Evolutionary conservation across 2,113 vertebrate species (phyloP).

Genomic region (Pangasianodon hypophthalmus): DNA sequence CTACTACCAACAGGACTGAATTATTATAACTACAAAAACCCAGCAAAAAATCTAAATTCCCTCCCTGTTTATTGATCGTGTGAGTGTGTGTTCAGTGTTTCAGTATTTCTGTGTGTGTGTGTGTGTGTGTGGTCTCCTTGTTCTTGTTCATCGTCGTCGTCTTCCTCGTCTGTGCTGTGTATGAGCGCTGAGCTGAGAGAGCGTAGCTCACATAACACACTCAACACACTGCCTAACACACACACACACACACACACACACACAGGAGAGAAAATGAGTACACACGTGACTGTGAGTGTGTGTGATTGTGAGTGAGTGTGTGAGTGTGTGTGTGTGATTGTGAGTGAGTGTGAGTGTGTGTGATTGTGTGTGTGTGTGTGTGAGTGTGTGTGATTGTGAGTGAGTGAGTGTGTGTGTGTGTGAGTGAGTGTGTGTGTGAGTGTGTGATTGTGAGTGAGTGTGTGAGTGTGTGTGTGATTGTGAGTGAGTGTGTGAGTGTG

Average conservation of each 20-base stretch:
- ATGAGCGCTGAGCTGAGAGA: conserved; percentile 71
- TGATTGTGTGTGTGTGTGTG: neutral
- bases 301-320: neutral
- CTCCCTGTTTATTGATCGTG: neutral
- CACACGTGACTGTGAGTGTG: neutral
- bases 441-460: neutral
- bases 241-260: neutral
- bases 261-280: neutral
- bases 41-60: neutral
- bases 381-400: neutral
- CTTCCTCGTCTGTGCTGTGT: conserved; percentile 74
- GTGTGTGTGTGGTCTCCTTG: conserved; percentile 29
- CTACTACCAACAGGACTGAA: neutral
- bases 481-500: neutral
- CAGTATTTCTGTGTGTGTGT: conserved; percentile 5
- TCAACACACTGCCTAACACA: conserved; percentile 17
- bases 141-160: conserved; percentile 61
- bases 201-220: conserved; percentile 72
- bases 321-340: neutral
- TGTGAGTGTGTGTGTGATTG: neutral
- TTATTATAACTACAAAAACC: neutral
- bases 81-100: conserved; percentile 11
- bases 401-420: neutral
- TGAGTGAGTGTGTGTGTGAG: neutral
- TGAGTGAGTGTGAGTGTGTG: too few relatives aligned